Conservation (phyloP, 2,888 invertebrate genomes). For the Nomada goodeniana region DNA sequence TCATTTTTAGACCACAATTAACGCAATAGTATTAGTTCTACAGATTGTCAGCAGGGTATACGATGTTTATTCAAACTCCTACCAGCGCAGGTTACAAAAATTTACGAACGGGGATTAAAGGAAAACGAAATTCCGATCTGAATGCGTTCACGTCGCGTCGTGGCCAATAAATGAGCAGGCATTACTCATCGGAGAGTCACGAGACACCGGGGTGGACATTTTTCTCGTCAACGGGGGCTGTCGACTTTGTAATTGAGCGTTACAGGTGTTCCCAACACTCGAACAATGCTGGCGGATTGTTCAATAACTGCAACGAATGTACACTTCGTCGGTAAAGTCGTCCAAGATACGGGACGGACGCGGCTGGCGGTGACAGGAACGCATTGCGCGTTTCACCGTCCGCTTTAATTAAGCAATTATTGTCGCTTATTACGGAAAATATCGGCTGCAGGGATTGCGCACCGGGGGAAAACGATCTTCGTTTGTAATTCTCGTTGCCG, state of each 20-base stretch:
- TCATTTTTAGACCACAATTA: too few species aligned
- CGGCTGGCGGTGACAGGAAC: conserved; percentile 79
- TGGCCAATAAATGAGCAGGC: conserved; percentile 41
- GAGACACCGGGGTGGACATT: conserved; percentile 46
- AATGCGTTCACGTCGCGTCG: neutral
- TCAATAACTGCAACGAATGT: conserved; percentile 80
- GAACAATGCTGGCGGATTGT: conserved; percentile 73
- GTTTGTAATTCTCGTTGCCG: conserved; percentile 55
- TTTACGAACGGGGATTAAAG: neutral
- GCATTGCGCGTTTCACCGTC: conserved; percentile 73
- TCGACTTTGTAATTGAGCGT: conserved; percentile 75
- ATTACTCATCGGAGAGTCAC: conserved; percentile 57
- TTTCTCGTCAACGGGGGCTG: conserved; percentile 62
- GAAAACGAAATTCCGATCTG: conserved; percentile 16
- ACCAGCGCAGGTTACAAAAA: neutral
- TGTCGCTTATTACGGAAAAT: conserved; percentile 75
- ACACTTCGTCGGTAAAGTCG: conserved; percentile 78
- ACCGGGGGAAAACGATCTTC: conserved; percentile 47
- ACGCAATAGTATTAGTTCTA: too few species aligned
- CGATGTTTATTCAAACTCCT: neutral
- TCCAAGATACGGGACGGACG: conserved; percentile 75
- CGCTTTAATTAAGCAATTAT: conserved; percentile 81
- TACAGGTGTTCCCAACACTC: conserved; percentile 75
- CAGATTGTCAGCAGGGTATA: too few species aligned
- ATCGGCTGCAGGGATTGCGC: conserved; percentile 54